phyloP scores from a whole-genome alignment of 2,797 vertebrate species.

The Lepidocolaptes lacrymiger region DNA sequence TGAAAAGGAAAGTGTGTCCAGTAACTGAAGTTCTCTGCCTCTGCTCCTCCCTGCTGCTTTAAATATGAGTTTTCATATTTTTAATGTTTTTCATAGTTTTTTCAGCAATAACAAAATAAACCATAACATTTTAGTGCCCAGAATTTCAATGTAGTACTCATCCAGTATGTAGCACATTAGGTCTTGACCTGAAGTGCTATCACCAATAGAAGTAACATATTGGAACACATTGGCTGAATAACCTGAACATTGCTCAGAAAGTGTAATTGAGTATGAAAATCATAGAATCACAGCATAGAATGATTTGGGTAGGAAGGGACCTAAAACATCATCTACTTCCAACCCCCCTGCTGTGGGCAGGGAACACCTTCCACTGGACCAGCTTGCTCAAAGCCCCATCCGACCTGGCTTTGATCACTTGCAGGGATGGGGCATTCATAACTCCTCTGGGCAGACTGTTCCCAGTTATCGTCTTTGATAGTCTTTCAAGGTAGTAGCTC shows the following conservation, averaged over 20 bases:
- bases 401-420: background rate
- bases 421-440: background rate
- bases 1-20: background rate
- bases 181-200: background rate
- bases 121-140: background rate
- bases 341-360: fast-evolving
- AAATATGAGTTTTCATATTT: background rate
- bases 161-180: background rate
- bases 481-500: background rate
- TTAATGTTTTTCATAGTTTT: background rate
- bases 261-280: background rate
- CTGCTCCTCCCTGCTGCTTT: background rate
- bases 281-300: too few species aligned
- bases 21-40: background rate
- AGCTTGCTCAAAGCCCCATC: background rate
- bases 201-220: background rate
- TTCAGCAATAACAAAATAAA: background rate
- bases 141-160: background rate
- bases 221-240: background rate
- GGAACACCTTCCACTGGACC: background rate
- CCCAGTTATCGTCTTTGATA: background rate
- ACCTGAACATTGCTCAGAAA: background rate
- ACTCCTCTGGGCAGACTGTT: background rate
- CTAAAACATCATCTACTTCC: background rate
- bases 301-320: background rate